Evolutionary conservation across 2,888 invertebrate genomes (phyloP).

Genomic region (Papilio protenor): DNA sequence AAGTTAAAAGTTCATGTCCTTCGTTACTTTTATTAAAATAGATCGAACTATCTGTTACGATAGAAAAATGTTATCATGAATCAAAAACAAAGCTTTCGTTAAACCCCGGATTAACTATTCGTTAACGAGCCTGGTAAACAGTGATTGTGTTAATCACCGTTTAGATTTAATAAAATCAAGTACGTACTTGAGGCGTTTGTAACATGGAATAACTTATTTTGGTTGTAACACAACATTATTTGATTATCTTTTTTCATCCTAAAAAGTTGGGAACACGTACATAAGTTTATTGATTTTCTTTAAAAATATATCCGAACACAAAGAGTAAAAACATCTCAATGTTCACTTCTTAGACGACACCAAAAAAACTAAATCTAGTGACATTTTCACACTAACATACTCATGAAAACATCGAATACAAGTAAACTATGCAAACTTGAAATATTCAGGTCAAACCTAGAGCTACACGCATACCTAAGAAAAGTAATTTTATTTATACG

Average conservation of each 20-base stretch:
- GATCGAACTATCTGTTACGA: not conserved
- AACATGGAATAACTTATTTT: no score
- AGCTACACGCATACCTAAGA: not conserved
- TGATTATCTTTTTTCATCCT: no score
- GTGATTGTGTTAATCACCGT: not conserved
- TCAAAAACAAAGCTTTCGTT: conserved; percentile 7
- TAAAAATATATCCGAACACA: no score
- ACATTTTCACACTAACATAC: not conserved
- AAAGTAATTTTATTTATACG: not conserved
- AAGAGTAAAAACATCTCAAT: no score
- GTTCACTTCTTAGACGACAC: no score
- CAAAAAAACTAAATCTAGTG: no score
- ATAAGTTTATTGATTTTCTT: no score
- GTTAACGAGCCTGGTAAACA: conserved; percentile 1
- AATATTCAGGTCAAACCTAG: not conserved
- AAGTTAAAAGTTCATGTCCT: not conserved
- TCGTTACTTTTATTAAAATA: not conserved
- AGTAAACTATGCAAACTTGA: not conserved
- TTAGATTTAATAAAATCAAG: conserved; percentile 11
- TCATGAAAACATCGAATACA: not conserved
- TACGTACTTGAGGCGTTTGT: not conserved
- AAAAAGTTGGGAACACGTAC: no score
- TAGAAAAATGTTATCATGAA: not conserved
- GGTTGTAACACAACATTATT: no score
- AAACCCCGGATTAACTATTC: conserved; percentile 7